These are phyloP conservation scores for Brachionus angularis DNA, from an alignment of 1,140 invertebrate species.

Conservation along the genomic window DNA sequence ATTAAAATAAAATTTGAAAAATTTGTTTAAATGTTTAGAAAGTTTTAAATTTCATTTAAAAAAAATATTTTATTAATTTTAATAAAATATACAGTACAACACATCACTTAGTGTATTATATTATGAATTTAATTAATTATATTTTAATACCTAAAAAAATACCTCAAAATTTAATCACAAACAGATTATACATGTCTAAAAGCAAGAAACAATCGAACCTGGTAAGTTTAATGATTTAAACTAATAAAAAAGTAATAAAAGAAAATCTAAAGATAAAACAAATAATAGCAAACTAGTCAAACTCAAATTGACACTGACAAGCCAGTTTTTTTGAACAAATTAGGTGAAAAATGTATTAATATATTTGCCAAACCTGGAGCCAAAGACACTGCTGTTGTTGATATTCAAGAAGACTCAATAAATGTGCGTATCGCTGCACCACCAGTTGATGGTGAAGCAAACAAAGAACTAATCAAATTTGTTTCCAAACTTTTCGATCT, in stretches of 20 bases:
- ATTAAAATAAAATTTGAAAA: background rate
- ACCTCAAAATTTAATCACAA: too few relatives aligned
- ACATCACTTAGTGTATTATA: too few relatives aligned
- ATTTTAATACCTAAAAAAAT: too few relatives aligned
- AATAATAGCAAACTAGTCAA: too few relatives aligned
- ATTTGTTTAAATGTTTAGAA: background rate
- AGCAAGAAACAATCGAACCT: too few relatives aligned
- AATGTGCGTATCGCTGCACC: constrained; percentile 71
- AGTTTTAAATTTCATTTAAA: background rate
- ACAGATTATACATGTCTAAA: too few relatives aligned
- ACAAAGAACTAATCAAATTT: constrained; percentile 70
- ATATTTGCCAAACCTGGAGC: constrained; percentile 44
- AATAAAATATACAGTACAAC: too few relatives aligned
- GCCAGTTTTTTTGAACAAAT: constrained; percentile 39
- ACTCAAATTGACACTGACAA: constrained; percentile 4
- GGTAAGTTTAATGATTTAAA: too few relatives aligned
- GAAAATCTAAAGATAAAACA: too few relatives aligned
- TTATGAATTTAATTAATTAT: too few relatives aligned
- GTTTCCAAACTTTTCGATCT: constrained; percentile 66
- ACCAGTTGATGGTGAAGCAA: constrained; percentile 73
- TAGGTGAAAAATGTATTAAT: constrained; percentile 19
- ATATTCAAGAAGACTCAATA: constrained; percentile 58
- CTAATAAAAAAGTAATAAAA: too few relatives aligned
- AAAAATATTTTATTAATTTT: background rate
- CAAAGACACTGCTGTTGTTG: constrained; percentile 46